Conservation (phyloP, 1,140 invertebrate genomes). For the Eulimnadia texana region DNA sequence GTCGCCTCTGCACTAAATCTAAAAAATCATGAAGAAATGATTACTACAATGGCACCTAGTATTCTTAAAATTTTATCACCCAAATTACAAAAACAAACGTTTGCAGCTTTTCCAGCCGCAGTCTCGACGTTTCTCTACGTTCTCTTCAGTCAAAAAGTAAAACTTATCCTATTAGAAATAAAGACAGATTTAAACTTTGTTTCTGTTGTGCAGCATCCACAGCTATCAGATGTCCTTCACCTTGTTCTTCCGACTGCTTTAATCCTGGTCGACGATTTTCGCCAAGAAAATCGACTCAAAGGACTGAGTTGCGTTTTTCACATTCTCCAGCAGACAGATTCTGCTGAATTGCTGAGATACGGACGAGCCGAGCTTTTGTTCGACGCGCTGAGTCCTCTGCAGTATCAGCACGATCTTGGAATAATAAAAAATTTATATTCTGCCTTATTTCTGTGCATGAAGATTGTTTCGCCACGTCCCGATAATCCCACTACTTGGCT, state of each 20-base stretch:
- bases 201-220: background rate
- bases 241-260: background rate
- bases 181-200: too few species aligned
- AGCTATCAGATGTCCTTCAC: background rate
- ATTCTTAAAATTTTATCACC: background rate
- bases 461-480: background rate
- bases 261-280: background rate
- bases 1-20: background rate
- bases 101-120: background rate
- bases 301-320: background rate
- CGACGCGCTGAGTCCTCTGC: background rate
- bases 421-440: background rate
- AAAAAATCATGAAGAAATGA: background rate
- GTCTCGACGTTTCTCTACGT: background rate
- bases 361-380: background rate
- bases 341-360: background rate
- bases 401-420: background rate
- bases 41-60: background rate
- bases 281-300: background rate
- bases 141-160: background rate
- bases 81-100: background rate
- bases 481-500: background rate
- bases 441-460: background rate
- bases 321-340: background rate
- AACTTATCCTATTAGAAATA: too few species aligned